A percentile compares a stretch with the other conserved stretches of the same genome.
Evolutionary conservation across 1,140 invertebrate species (phyloP).

Genomic region (Maconellicoccus hirsutus): DNA sequence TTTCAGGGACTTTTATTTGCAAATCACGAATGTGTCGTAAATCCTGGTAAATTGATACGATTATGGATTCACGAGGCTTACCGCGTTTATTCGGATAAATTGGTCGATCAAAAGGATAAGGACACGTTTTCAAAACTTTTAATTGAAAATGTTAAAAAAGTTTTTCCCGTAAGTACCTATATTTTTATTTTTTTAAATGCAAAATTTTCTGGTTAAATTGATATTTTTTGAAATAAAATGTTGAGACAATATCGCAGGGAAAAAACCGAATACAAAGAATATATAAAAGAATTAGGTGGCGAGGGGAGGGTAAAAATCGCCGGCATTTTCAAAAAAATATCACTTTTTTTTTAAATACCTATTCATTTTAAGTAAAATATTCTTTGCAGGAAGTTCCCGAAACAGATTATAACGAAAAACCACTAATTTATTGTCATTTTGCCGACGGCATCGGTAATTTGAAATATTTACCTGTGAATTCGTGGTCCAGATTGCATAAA

Average conservation of each 20-base stretch:
- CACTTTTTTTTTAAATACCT: background rate
- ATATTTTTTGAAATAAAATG: no score
- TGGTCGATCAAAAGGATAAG: conserved; percentile 53
- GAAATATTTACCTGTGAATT: conserved; percentile 71
- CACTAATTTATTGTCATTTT: conserved; percentile 81
- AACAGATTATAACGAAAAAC: conserved; percentile 48
- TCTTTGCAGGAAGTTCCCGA: conserved; percentile 50
- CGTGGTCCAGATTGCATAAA: conserved; percentile 59
- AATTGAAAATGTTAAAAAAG: conserved; percentile 68
- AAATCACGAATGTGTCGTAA: conserved; percentile 60
- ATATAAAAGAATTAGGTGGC: background rate
- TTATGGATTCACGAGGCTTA: conserved; percentile 83
- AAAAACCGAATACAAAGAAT: background rate
- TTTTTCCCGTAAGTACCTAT: conserved; percentile 58
- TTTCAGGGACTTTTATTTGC: conserved; percentile 78
- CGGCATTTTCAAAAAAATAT: no score
- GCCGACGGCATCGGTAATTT: conserved; percentile 79
- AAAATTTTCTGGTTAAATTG: no score
- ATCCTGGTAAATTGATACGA: conserved; percentile 54
- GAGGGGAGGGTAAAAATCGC: background rate
- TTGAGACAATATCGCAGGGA: background rate
- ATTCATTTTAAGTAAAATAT: background rate
- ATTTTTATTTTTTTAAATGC: background rate
- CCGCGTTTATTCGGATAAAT: conserved; percentile 81
- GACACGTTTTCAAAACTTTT: conserved; percentile 65